Base-by-base conservation (phyloP, 2,797 vertebrate species). In the Fundulus diaphanus region DNA sequence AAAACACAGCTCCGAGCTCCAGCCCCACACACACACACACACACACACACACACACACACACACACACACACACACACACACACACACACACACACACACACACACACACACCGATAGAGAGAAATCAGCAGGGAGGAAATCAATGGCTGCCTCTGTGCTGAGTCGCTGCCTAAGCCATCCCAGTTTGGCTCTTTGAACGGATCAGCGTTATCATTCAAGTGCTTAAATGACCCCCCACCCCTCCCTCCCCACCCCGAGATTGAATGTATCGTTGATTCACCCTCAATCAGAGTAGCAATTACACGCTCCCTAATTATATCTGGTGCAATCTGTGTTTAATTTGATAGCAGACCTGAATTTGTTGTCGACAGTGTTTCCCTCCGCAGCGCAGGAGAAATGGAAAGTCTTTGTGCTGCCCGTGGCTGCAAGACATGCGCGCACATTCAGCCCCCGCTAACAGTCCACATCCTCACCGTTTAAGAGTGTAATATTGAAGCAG, bases 231-330 rank as follows among this genome's bases (percentile, higher is more conserved):
- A 81, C 68, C 77, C 77, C 42, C 5, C 7, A 6, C 42, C 42
- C 42, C 42, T 44, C 42, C 42, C 3, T 44, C 42, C 42, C 42
- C n/a, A n/a, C n/a, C 29, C 31, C 11, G 5, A 46, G 42, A 76
- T 79, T 68, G 63, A 82, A 68, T 57, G 7, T 59, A 57, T 81
- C 68, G 77, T 78, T 66, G 73, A 84, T 82, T 88, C 81, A 24
- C 7, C 66, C 69, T 82, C 70, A 86, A 87, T 87, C 80, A 74
- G 78, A 61, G 70, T 40, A 57, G 44, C 66, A 69, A 87, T 87
- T 80, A 90, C 85, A 85, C 51, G 74, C 79, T 77, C 68, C 57
- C 70, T 84, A 78, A 87, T 92, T 85, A 87, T 77, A 90, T 82
- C 40, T 27, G 51, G 5, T 70, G 61, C 70, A 80, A 79, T 85